A percentile compares a stretch with the other conserved stretches of the same genome.
Evolutionary conservation across 2,113 vertebrate genomes (phyloP).

Genomic region (Periophthalmus modestus): DNA sequence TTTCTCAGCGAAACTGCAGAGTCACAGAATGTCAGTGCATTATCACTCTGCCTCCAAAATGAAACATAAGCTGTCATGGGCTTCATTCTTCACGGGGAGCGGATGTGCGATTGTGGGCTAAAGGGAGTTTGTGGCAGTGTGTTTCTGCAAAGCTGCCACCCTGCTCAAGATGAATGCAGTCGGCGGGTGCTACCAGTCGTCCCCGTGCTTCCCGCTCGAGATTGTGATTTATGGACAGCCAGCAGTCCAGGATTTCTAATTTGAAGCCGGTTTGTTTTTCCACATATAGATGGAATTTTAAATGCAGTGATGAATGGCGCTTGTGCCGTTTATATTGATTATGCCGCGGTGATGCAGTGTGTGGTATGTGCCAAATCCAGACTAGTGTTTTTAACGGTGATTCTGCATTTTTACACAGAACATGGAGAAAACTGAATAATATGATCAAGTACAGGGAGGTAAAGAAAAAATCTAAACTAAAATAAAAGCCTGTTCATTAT

Average conservation of each 20-base stretch:
- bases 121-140: slow-evolving; percentile 44
- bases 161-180: slow-evolving; percentile 70
- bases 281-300: slow-evolving; percentile 74
- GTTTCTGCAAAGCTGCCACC: slow-evolving; percentile 58
- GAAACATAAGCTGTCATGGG: slow-evolving; percentile 38
- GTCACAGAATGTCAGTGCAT: slow-evolving; percentile 21
- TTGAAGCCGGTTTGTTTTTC: slow-evolving; percentile 73
- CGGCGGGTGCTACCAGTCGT: slow-evolving; percentile 50
- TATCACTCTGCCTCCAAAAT: slow-evolving; percentile 39
- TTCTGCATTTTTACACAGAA: slow-evolving; percentile 23
- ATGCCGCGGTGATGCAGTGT: slow-evolving; percentile 26
- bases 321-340: slow-evolving; percentile 56
- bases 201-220: slow-evolving; percentile 49
- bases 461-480: too few relatives aligned
- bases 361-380: slow-evolving; percentile 4
- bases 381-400: slow-evolving; percentile 24
- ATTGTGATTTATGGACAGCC: slow-evolving; percentile 72
- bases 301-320: slow-evolving; percentile 72
- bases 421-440: slow-evolving; percentile 16
- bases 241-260: slow-evolving; percentile 67
- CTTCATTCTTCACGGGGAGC: slow-evolving; percentile 44
- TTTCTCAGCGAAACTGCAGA: slow-evolving; percentile 5
- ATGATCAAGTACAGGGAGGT: too few relatives aligned
- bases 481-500: too few relatives aligned
- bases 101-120: slow-evolving; percentile 39